Evolutionary conservation across 2,797 vertebrate species (phyloP).

Genomic region (Phoebastria nigripes): DNA sequence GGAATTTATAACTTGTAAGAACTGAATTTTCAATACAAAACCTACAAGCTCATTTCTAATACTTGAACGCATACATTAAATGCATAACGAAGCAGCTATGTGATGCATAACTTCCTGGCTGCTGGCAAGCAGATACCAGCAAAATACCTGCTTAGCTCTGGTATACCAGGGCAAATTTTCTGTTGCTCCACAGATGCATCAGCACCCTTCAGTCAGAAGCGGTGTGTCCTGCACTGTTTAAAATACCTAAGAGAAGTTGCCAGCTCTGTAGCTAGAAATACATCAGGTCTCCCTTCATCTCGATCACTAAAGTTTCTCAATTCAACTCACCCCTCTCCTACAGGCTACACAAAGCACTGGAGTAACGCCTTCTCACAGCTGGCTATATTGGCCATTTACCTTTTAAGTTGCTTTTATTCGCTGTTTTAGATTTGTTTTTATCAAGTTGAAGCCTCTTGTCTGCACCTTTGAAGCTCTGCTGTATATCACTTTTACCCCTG

Average conservation of each 20-base stretch:
- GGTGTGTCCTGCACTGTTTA: neutral
- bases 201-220: neutral
- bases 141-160: neutral
- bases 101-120: neutral
- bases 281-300: neutral
- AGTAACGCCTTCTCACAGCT: neutral
- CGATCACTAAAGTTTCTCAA: neutral
- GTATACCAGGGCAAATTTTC: neutral
- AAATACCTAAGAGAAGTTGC: neutral
- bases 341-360: neutral
- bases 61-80: neutral
- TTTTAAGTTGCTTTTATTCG: neutral
- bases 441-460: neutral
- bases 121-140: neutral
- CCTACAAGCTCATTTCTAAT: neutral
- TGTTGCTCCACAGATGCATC: neutral
- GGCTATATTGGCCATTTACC: neutral
- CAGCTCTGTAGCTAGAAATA: neutral
- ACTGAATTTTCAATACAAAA: neutral
- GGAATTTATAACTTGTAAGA: neutral
- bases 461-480: neutral
- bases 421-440: neutral
- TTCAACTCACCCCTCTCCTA: neutral
- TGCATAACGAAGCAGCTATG: fast-evolving
- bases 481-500: neutral